Conservation (phyloP, 53 echinoderm and acorn worm genomes). For the Luidia sarsii region DNA sequence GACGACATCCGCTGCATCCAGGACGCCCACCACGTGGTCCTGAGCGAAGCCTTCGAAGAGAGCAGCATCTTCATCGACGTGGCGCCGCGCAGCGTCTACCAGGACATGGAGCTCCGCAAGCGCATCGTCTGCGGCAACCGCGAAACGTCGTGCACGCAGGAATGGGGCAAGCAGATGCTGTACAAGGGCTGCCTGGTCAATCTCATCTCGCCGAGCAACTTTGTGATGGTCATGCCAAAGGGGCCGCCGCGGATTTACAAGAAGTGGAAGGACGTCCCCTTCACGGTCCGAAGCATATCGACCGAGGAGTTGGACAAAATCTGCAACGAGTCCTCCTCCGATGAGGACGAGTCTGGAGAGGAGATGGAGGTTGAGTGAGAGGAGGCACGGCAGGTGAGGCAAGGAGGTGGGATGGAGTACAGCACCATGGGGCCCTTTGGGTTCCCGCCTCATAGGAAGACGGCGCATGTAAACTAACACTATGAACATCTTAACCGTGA, state of each 20-base stretch:
- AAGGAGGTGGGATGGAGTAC: constrained; percentile 22
- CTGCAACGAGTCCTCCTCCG: not conserved
- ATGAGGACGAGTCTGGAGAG: constrained; percentile 8
- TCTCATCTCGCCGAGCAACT: constrained; percentile 59
- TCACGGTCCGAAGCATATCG: constrained; percentile 35
- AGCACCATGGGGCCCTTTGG: not conserved
- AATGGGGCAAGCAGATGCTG: constrained; percentile 59
- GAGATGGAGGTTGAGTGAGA: not conserved
- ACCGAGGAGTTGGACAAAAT: constrained; percentile 58
- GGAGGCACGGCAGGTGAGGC: no score
- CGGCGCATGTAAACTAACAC: not conserved
- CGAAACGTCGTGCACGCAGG: constrained; percentile 25
- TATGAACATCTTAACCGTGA: no score
- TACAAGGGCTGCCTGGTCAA: constrained; percentile 57
- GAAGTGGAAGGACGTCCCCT: constrained; percentile 85
- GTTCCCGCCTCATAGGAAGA: not conserved
- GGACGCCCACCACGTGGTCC: constrained; percentile 54
- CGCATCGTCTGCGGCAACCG: constrained; percentile 48
- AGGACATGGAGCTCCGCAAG: constrained; percentile 37
- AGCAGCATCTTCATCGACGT: constrained; percentile 19
- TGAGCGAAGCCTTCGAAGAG: constrained; percentile 24
- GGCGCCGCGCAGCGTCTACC: not conserved
- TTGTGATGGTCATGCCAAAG: constrained; percentile 50
- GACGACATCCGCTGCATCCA: constrained; percentile 58
- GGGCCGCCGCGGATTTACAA: constrained; percentile 36